Percentiles rank a stretch among this genome's conserved stretches.
phyloP scores from a whole-genome alignment of 2,113 vertebrate species.

The Astur gentilis region DNA sequence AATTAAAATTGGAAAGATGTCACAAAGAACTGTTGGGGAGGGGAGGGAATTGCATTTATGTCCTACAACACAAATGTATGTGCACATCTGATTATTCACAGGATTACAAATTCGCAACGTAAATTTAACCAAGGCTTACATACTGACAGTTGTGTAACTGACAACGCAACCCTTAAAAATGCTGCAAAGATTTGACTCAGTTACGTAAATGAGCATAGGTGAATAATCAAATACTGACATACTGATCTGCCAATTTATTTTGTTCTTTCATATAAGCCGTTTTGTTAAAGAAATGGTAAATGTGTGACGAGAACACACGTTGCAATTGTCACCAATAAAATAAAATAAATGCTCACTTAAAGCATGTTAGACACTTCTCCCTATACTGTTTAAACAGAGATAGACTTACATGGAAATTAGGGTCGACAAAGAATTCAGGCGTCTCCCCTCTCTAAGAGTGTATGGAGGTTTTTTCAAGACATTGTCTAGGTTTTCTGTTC shows the following conservation, averaged over 20 bases:
- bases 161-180: conserved; percentile 46
- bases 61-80: conserved; percentile 42
- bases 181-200: conserved; percentile 11
- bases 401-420: not conserved
- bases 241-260: not conserved
- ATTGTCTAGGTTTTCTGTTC: not conserved
- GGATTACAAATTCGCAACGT: conserved; percentile 55
- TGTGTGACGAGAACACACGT: not conserved
- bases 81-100: conserved; percentile 58
- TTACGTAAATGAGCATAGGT: conserved; percentile 48
- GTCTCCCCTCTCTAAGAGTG: not conserved
- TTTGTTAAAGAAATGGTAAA: not conserved
- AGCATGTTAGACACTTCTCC: not conserved
- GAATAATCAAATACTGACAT: conserved; percentile 44
- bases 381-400: not conserved
- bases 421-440: not conserved
- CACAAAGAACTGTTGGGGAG: conserved; percentile 8
- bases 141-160: conserved; percentile 55
- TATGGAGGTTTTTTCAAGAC: fast-evolving
- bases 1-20: conserved; percentile 64
- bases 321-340: not conserved
- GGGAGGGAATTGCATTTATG: conserved; percentile 25
- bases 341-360: not conserved
- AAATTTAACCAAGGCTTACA: conserved; percentile 55
- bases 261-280: not conserved